Conservation (phyloP, 2,888 invertebrate genomes). For the Acanthacorydalis orientalis region DNA sequence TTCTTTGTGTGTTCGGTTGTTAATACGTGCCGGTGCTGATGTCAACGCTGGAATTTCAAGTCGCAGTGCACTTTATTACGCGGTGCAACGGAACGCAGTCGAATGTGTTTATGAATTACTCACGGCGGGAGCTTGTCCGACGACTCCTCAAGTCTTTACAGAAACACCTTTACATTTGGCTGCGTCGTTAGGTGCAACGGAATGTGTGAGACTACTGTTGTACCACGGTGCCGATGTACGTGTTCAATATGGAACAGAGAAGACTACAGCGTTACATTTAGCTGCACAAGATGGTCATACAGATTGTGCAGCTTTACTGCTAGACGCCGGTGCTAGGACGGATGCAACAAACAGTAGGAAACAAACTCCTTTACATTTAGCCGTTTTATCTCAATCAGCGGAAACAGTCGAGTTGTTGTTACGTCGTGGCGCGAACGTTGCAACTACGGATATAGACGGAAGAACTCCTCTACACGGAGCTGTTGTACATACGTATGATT, state of each 20-base stretch:
- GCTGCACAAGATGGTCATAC: conserved; percentile 77
- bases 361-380: conserved; percentile 73
- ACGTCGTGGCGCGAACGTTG: conserved; percentile 42
- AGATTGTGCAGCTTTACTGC: conserved; percentile 53
- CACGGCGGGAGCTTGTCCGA: conserved; percentile 63
- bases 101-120: conserved; percentile 59
- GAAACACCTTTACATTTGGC: conserved; percentile 76
- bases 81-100: conserved; percentile 57
- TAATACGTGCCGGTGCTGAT: conserved; percentile 59
- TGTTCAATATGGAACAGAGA: conserved; percentile 50
- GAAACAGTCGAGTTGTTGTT: conserved; percentile 60
- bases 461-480: conserved; percentile 66
- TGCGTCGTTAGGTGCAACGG: conserved; percentile 51
- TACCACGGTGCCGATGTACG: conserved; percentile 65
- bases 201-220: conserved; percentile 54
- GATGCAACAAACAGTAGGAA: conserved; percentile 56
- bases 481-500: conserved; percentile 58
- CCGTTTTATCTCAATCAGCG: conserved; percentile 61
- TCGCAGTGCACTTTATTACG: conserved; percentile 67
- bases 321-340: conserved; percentile 61
- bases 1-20: conserved; percentile 38
- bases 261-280: conserved; percentile 69
- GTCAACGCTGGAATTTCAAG: conserved; percentile 52
- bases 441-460: conserved; percentile 53
- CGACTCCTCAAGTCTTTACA: conserved; percentile 69